A percentile compares a stretch with the other conserved stretches of the same genome.
phyloP scores from a whole-genome alignment of 1,140 invertebrate species.

The Maconellicoccus hirsutus region DNA sequence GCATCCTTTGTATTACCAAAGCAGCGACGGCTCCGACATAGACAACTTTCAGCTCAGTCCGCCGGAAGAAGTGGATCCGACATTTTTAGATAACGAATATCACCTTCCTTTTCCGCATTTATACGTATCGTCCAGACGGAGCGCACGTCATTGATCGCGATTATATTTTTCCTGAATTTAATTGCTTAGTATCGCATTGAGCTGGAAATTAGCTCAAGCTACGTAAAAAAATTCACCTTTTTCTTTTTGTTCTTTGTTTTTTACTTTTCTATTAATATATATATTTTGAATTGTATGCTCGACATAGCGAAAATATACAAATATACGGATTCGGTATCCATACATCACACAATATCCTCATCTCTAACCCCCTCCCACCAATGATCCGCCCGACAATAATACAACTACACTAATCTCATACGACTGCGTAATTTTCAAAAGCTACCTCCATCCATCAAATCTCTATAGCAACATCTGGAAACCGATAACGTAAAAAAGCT shows the following conservation, averaged over 20 bases:
- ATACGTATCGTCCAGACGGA: background rate
- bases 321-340: background rate
- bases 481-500: slow-evolving; percentile 17
- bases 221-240: background rate
- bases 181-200: background rate
- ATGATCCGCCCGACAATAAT: background rate
- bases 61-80: slow-evolving; percentile 9
- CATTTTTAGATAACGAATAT: background rate
- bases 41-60: slow-evolving; percentile 19
- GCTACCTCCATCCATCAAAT: too few relatives aligned
- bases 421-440: too few relatives aligned
- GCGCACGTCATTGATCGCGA: slow-evolving; percentile 1
- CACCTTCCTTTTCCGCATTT: background rate
- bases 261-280: slow-evolving; percentile 7
- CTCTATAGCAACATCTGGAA: background rate
- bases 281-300: slow-evolving; percentile 5
- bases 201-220: background rate
- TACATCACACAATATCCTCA: too few relatives aligned
- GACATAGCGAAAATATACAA: background rate
- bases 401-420: too few relatives aligned
- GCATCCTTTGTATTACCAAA: background rate
- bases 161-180: background rate
- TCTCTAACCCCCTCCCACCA: too few relatives aligned
- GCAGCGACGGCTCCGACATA: slow-evolving; percentile 15
- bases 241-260: background rate